Percentiles rank a stretch among this genome's conserved stretches.
These are phyloP conservation scores for Syrphus vitripennis DNA, from an alignment of 2,888 invertebrate species.

Conservation along the genomic window DNA sequence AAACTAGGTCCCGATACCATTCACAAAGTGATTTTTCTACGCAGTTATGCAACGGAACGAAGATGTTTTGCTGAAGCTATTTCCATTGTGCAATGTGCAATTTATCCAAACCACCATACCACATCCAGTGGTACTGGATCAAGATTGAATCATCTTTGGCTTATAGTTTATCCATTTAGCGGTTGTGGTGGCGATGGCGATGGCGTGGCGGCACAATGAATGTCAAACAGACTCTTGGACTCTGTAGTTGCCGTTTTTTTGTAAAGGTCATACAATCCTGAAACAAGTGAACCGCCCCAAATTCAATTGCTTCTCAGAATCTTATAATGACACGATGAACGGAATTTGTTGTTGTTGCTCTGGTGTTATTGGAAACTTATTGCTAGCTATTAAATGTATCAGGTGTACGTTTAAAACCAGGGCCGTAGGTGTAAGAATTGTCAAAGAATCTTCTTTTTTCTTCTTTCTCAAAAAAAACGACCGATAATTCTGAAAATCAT, in stretches of 20 bases:
- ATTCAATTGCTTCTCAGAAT: conserved; percentile 57
- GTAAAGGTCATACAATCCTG: conserved; percentile 60
- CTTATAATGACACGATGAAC: conserved; percentile 35
- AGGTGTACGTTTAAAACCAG: conserved; percentile 10
- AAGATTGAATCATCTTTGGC: conserved; percentile 29
- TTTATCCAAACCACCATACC: not conserved
- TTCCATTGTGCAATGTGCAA: conserved; percentile 60
- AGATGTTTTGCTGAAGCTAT: conserved; percentile 7
- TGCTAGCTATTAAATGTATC: conserved; percentile 48
- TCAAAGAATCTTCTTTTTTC: too few species aligned
- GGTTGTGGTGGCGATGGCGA: not conserved
- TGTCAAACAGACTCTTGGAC: conserved; percentile 63
- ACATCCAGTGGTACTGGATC: conserved; percentile 13
- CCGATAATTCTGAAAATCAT: too few species aligned
- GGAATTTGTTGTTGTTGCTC: conserved; percentile 28
- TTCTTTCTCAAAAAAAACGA: too few species aligned
- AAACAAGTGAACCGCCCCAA: conserved; percentile 68
- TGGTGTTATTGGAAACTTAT: conserved; percentile 41
- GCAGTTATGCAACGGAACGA: conserved; percentile 61
- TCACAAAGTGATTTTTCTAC: conserved; percentile 44
- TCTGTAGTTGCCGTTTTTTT: conserved; percentile 16
- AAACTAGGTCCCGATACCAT: conserved; percentile 63
- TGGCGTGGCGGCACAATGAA: conserved; percentile 18
- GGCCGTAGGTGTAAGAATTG: not conserved
- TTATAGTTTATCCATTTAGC: not conserved